Evolutionary conservation across 2,113 vertebrate genomes (phyloP).

Genomic region (Eptesicus fuscus): DNA sequence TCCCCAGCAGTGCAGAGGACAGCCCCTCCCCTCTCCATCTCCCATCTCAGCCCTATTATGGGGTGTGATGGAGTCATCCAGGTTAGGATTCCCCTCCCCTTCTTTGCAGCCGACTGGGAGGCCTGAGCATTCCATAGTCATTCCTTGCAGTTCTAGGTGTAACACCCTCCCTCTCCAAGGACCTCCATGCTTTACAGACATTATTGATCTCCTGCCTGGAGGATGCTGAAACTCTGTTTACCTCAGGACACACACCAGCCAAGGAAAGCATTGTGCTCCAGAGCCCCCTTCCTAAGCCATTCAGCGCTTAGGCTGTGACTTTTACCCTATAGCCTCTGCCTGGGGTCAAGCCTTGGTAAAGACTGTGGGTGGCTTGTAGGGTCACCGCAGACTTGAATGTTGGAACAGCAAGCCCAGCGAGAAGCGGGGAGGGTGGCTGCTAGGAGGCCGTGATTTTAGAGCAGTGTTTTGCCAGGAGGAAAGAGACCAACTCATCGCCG

Average conservation of each 20-base stretch:
- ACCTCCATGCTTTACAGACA: conserved; percentile 23
- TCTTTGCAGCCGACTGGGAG: not conserved
- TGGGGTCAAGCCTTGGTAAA: not conserved
- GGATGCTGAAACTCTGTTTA: conserved; percentile 26
- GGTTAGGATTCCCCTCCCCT: not conserved
- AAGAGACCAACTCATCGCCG: not conserved
- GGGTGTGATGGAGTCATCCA: not conserved
- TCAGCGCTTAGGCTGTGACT: not conserved
- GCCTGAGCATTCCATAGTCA: not conserved
- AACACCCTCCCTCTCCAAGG: not conserved
- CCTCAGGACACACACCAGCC: not conserved
- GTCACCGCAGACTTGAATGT: not conserved
- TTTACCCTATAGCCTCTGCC: not conserved
- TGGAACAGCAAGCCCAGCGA: not conserved
- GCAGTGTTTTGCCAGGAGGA: not conserved
- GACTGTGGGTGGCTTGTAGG: not conserved
- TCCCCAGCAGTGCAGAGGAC: not conserved
- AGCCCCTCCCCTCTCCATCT: no score
- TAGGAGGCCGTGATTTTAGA: not conserved
- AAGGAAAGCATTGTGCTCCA: not conserved
- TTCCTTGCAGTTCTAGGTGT: not conserved
- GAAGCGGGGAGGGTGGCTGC: not conserved
- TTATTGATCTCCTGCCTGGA: conserved; percentile 12
- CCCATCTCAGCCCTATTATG: not conserved
- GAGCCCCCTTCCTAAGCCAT: not conserved